Percentiles rank a stretch among this genome's conserved stretches.
phyloP scores from a whole-genome alignment of 2,113 vertebrate species.

The Rhegmatorhina hoffmannsi region DNA sequence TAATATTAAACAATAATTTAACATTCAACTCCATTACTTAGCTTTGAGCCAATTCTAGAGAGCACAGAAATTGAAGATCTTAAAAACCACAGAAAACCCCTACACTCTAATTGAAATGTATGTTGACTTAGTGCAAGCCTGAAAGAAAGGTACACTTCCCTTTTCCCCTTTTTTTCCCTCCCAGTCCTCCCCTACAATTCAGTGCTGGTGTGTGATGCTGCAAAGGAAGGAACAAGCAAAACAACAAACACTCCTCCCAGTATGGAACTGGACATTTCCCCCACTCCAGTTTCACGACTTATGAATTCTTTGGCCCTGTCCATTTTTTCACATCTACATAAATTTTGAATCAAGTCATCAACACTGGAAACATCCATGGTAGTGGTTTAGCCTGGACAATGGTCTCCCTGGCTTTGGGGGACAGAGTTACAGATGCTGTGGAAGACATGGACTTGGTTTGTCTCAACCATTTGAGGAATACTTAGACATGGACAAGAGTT shows the following conservation, averaged over 20 bases:
- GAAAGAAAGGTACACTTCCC: neutral
- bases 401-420: neutral
- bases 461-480: neutral
- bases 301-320: neutral
- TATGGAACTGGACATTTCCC: neutral
- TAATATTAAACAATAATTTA: neutral
- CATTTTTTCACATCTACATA: neutral
- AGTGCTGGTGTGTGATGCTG: neutral
- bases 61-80: neutral
- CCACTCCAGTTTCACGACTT: neutral
- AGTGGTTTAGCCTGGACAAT: neutral
- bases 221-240: neutral
- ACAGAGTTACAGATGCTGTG: neutral
- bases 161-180: neutral
- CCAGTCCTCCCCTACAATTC: neutral
- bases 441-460: neutral
- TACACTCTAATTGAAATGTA: neutral
- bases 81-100: neutral
- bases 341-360: neutral
- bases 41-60: neutral
- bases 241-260: neutral
- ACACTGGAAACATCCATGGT: neutral
- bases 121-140: neutral
- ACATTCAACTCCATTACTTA: neutral
- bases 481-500: neutral